A percentile compares a stretch with the other conserved stretches of the same genome.
Evolutionary conservation across 2,797 vertebrate genomes (phyloP).

Genomic region (Cygnus olor): DNA sequence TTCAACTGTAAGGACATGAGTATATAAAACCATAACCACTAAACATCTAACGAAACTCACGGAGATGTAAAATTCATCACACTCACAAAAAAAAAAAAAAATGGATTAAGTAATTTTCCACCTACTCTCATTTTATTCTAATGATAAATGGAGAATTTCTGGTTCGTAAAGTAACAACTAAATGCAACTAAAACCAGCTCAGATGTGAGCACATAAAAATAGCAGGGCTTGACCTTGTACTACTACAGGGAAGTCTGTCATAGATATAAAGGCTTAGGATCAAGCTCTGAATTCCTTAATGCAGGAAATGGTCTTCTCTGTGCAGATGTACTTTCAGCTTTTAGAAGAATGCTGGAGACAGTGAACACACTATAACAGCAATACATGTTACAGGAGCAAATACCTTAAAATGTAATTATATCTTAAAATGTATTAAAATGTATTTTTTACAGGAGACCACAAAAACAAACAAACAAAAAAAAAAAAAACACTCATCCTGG

Average conservation of each 20-base stretch:
- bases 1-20: background rate
- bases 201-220: fast-evolving
- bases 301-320: background rate
- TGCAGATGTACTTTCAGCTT: fast-evolving
- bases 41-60: background rate
- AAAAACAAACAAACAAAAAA: background rate
- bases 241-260: background rate
- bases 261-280: background rate
- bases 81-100: background rate
- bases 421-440: background rate
- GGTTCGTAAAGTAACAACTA: background rate
- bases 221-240: background rate
- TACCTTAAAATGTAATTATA: background rate
- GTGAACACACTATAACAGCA: background rate
- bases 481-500: background rate
- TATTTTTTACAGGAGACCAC: background rate
- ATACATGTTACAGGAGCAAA: background rate
- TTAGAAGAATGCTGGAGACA: background rate
- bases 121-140: background rate
- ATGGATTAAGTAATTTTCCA: background rate
- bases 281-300: background rate
- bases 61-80: background rate
- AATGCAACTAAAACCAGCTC: background rate
- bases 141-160: background rate
- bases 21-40: background rate